Conservation (phyloP, 2,113 vertebrate genomes). For the Caracal caracal region DNA sequence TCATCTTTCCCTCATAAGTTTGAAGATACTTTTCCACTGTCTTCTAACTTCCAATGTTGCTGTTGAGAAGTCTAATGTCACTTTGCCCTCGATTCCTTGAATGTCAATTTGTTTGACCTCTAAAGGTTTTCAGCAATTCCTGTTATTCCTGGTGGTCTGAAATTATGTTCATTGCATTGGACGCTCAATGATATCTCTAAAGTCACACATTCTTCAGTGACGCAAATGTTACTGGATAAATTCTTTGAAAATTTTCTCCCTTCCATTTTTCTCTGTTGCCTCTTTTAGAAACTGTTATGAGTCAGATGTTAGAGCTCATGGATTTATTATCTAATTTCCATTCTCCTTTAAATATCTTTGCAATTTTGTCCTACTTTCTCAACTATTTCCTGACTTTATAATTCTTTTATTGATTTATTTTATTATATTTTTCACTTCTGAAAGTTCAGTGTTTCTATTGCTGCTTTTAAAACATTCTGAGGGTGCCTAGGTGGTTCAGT, state of each 20-base stretch:
- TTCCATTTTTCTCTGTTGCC: background rate
- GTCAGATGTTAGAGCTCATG: background rate
- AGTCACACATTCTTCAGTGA: background rate
- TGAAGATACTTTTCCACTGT: background rate
- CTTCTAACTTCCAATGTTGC: background rate
- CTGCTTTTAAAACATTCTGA: background rate
- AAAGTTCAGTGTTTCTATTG: background rate
- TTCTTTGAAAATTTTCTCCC: background rate
- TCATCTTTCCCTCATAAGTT: background rate
- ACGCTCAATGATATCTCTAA: background rate
- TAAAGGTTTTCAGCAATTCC: background rate
- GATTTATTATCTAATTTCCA: background rate
- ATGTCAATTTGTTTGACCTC: background rate
- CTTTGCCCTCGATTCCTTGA: background rate
- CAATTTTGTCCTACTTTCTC: background rate
- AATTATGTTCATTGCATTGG: background rate
- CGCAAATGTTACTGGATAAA: background rate
- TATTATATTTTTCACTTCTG: background rate
- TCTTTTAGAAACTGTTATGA: background rate
- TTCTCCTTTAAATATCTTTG: slow-evolving; percentile 7
- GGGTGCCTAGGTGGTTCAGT: no score
- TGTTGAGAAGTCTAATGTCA: background rate
- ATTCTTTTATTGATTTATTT: background rate
- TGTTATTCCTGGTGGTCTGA: background rate
- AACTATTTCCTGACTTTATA: background rate